Base-by-base conservation (phyloP, 2,888 invertebrate species). In the Drosophila nigricruria region DNA sequence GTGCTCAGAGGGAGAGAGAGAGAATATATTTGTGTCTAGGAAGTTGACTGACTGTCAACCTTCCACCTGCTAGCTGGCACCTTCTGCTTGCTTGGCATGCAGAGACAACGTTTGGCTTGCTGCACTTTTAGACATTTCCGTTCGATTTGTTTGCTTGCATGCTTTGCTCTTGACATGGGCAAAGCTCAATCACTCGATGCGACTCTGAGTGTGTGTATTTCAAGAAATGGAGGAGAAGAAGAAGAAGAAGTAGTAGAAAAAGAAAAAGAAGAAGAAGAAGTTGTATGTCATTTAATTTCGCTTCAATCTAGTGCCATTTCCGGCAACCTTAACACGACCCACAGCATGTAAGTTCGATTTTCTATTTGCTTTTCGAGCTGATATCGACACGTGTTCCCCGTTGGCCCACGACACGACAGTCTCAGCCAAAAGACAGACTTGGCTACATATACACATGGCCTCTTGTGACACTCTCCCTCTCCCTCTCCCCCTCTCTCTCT, bases 61-160 rank as follows among this genome's bases (percentile, higher is more conserved):
- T 30, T n/a, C 3, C 27, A 49, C 27, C 47, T 30, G 47, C 12
- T 18, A 10, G 27, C 4, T 14, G 1, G 10, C 45, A n/a, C 12
- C 34, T 36, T 53, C 25, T 1, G 34, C 70, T 73, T 1, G 34
- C 70, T 73, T 62, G 53, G 53, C 63, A 64, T 59, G 71, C 77
- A 70, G 67, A 70, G 56, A 70, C 72, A 70, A 50, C 64, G 73
- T 79, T 79, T 80, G 72, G 75, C 78, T 70, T 89, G 43, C 79
- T 80, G 79, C 87, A 81, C 84, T 81, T 80, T 81, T 82, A 84
- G 83, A 89, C 89, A 90, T 90, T 90, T 87, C 85, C 89, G 81
- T 90, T 89, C 90, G 86, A 90, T 88, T 90, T 89, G 82, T 88
- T 84, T 90, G 91, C 81, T 77, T 79, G 79, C 70, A 45, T 68